phyloP scores from a whole-genome alignment of 2,113 vertebrate species.

The Meles meles region DNA sequence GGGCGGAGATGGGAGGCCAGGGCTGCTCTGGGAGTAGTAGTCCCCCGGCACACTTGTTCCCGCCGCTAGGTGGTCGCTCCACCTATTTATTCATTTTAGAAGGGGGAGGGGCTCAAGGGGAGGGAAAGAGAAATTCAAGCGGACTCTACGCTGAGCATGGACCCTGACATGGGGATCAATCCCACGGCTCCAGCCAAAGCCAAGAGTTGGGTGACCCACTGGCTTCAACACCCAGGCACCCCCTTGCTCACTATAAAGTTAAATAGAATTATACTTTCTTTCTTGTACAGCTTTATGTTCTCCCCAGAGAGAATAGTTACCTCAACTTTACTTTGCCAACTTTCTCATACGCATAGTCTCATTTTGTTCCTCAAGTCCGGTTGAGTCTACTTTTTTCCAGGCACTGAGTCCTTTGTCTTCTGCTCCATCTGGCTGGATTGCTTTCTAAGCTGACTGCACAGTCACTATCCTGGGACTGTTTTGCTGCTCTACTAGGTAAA shows the following conservation, averaged over 20 bases:
- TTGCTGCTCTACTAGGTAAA: not conserved
- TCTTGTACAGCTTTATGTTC: not conserved
- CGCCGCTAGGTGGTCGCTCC: accelerated
- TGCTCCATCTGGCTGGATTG: not conserved
- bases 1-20: not conserved
- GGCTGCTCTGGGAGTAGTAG: not conserved
- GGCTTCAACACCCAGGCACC: not conserved
- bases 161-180: not conserved
- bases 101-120: not conserved
- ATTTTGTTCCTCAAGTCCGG: not conserved
- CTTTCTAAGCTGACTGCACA: not conserved
- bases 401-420: not conserved
- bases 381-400: not conserved
- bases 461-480: not conserved
- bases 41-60: not conserved
- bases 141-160: not conserved
- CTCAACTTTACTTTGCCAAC: not conserved
- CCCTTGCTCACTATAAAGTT: not conserved
- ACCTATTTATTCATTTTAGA: not conserved
- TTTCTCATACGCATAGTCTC: not conserved
- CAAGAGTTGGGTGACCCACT: not conserved
- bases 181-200: not conserved
- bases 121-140: not conserved
- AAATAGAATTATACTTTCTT: not conserved
- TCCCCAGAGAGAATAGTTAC: not conserved